A percentile compares a stretch with the other conserved stretches of the same genome.
Evolutionary conservation across 2,113 vertebrate genomes (phyloP).

Genomic region (Zosterops japonicus): DNA sequence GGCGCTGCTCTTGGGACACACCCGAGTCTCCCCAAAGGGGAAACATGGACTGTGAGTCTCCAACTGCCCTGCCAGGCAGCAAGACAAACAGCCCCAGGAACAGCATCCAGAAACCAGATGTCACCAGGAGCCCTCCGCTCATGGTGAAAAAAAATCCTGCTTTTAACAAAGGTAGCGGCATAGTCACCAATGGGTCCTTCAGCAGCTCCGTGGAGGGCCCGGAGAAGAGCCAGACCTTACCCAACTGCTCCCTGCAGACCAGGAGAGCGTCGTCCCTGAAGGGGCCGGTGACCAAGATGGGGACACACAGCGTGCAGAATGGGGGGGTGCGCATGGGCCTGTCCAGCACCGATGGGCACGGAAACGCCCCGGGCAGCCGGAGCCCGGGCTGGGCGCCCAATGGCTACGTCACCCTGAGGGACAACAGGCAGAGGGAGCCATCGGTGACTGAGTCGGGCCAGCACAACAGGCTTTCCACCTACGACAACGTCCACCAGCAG

Average conservation of each 20-base stretch:
- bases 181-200: conserved; percentile 97
- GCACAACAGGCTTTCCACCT: conserved; percentile 94
- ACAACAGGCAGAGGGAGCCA: conserved; percentile 81
- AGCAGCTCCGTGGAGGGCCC: conserved; percentile 84
- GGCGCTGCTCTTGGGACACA: conserved; percentile 89
- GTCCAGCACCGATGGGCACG: conserved; percentile 76
- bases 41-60: conserved; percentile 79
- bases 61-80: conserved; percentile 65
- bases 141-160: conserved; percentile 94
- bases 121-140: conserved; percentile 87
- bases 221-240: conserved; percentile 82
- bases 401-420: conserved; percentile 87
- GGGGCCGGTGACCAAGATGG: conserved; percentile 90
- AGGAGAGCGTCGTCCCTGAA: conserved; percentile 85
- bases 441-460: conserved; percentile 69
- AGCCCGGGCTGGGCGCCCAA: conserved; percentile 83
- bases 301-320: conserved; percentile 84
- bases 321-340: conserved; percentile 84
- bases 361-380: conserved; percentile 73
- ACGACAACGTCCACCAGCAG: conserved; percentile 95
- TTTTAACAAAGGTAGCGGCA: conserved; percentile 94
- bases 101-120: conserved; percentile 82
- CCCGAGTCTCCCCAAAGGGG: conserved; percentile 81
- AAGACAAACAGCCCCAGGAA: conserved; percentile 85
- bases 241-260: conserved; percentile 75